Base-by-base conservation (phyloP, 2,113 vertebrate species). In the Sturnus vulgaris region DNA sequence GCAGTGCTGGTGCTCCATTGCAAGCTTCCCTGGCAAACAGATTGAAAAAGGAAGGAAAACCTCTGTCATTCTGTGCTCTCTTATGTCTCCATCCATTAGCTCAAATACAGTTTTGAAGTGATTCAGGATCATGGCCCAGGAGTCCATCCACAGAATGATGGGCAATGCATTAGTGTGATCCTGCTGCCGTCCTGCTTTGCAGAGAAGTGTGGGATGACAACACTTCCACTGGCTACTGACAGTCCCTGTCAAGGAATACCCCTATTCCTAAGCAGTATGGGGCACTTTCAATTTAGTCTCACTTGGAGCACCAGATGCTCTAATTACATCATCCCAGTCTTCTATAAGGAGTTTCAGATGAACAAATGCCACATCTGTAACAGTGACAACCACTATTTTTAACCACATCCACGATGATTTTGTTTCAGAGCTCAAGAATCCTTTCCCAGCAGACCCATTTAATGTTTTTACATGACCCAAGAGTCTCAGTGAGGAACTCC, bases 261-360 rank as follows among this genome's bases (percentile, higher is more conserved):
- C 64, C 50, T 76, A 7, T 22, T 81, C 73, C 56, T 73, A 33
- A 78, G 28, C 33, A 3, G 14, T 33, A 44, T 4, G 12, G 30
- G 64, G n/a, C 63, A 52, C 35, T 71, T 64, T 37, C 46, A 81
- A 82, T 95, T 89, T 49, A 86, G 55, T 63, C 55, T 86, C 81
- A 68, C 57, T 72, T 49, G 77, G 35, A 82, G 59, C 71, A 85
- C 52, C 92, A 94, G 91, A 69, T 88, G 92, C 60, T 91, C 73
- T 37, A 86, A 79, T 75, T 71, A 53, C 68, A 88, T 66, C 37
- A 84, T 69, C 72, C 50, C 42, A 20, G 23, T 57, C 56, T 73
- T 70, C 76, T 70, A 0, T 23, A 60, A 85, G 30, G 61, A 72
- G 61, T 15, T 50, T 33, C 46, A 90, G 79, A 35, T 12, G 20